Conservation (phyloP, 2,797 vertebrate genomes). For the Fringilla coelebs region DNA sequence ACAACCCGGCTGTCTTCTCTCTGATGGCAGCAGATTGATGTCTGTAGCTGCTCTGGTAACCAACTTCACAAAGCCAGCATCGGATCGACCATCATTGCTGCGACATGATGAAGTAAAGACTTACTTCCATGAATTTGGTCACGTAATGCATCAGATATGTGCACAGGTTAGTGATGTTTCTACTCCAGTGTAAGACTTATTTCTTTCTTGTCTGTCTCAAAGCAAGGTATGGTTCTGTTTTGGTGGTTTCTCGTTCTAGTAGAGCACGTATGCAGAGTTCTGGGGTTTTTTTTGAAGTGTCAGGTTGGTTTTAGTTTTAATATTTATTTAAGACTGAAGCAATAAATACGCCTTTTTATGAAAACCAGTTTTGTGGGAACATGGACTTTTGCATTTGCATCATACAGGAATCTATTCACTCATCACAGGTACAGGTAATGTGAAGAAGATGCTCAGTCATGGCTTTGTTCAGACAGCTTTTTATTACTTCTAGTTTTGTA, state of each 20-base stretch:
- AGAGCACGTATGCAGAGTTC: background rate
- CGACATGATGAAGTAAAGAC: constrained; percentile 94
- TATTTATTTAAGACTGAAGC: background rate
- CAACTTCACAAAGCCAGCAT: constrained; percentile 86
- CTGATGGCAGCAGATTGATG: constrained; percentile 83
- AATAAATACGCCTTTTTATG: background rate
- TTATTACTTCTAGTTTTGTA: background rate
- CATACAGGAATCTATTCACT: background rate
- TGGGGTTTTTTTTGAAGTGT: background rate
- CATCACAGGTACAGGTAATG: background rate
- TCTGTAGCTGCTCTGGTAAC: constrained; percentile 91
- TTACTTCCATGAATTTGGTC: constrained; percentile 96
- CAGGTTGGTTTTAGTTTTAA: background rate
- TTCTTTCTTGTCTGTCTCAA: background rate
- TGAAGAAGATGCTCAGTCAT: background rate
- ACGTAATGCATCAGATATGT: constrained; percentile 96
- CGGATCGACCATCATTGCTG: constrained; percentile 82
- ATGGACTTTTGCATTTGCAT: background rate
- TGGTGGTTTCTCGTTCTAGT: background rate
- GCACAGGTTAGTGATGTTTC: constrained; percentile 80
- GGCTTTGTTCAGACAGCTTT: background rate
- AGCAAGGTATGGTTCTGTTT: background rate
- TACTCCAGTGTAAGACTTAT: background rate
- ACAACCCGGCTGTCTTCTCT: constrained; percentile 85
- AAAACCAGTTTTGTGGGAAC: background rate